Base-by-base conservation (phyloP, 2,113 vertebrate genomes). In the Sitta europaea region DNA sequence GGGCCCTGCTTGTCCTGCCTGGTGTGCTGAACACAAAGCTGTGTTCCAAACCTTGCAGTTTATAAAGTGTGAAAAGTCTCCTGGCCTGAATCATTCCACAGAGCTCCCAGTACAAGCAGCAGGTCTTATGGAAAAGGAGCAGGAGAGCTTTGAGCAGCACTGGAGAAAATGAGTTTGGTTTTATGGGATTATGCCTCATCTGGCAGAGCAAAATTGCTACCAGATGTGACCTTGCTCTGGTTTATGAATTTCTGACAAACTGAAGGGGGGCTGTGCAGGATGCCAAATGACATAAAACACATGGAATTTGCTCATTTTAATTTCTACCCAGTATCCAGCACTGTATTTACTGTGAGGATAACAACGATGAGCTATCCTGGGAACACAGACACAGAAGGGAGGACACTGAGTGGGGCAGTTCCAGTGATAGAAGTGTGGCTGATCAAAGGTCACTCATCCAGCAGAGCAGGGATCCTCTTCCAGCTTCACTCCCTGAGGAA, bases 181-280 rank as follows among this genome's bases (percentile, higher is more conserved):
- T 93, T 82, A 65, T 5, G 86, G 92, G 74, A 86, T 91, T 91
- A 54, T 1, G 10, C 76, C 81, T 96, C 97, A 94, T 97, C 92
- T 96, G 95, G 92, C 74, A 38, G 73, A 71, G 62, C 63, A 71
- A 61, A 94, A 97, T 96, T 68, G 88, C 91, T 96, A 71, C 95
- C 97, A 97, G 90, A 97, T 96, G 97, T 95, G 92, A 92, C 86
- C 86, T 88, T 65, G 90, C 94, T 86, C 86, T 75, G 71, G n/a
- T 90, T 92, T 83, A 78, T 90, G 88, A 92, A 96, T 91, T 86
- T 94, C 76, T 96, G 95, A 95, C 90, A 24, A 87, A 80, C 33
- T 73, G 54, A 90, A 90, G 38, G 58, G 87, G 90, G 66, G 11
- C 79, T 65, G 66, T 88, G 67, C 88, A 83, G 58, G 50, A 66